Conservation (phyloP, 1,140 invertebrate species). For the Ridgeia piscesae region DNA sequence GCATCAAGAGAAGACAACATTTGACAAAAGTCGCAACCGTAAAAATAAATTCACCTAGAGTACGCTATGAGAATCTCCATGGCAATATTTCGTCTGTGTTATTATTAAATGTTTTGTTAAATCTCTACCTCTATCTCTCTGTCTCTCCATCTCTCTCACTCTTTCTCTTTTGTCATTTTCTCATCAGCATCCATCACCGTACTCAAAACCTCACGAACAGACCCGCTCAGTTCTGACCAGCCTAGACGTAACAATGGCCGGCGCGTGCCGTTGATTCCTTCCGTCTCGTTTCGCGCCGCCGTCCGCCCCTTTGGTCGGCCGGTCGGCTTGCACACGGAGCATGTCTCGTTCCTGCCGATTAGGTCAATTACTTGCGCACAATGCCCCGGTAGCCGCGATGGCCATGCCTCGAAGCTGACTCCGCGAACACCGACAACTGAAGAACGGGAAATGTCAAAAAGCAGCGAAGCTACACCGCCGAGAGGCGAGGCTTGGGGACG, state of each 20-base stretch:
- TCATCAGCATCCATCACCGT: neutral
- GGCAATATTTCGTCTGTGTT: no score
- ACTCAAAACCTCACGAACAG: neutral
- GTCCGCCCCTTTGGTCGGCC: neutral
- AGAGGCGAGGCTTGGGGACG: neutral
- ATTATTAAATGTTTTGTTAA: no score
- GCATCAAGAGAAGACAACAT: no score
- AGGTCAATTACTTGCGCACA: neutral
- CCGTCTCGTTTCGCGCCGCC: neutral
- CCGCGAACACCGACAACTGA: neutral
- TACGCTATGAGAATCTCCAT: no score
- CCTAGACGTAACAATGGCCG: neutral
- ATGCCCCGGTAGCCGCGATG: no score
- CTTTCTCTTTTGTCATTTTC: neutral
- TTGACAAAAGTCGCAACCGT: no score
- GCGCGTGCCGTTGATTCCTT: neutral
- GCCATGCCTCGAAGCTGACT: neutral
- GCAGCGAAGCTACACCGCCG: neutral
- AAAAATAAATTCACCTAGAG: no score
- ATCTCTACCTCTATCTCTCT: neutral
- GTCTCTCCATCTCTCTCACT: neutral
- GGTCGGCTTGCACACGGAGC: neutral
- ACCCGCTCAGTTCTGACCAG: neutral
- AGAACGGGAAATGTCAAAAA: neutral
- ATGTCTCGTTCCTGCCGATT: neutral